phyloP scores from a whole-genome alignment of 2,113 vertebrate species.

The Orientallactaga bullata region DNA sequence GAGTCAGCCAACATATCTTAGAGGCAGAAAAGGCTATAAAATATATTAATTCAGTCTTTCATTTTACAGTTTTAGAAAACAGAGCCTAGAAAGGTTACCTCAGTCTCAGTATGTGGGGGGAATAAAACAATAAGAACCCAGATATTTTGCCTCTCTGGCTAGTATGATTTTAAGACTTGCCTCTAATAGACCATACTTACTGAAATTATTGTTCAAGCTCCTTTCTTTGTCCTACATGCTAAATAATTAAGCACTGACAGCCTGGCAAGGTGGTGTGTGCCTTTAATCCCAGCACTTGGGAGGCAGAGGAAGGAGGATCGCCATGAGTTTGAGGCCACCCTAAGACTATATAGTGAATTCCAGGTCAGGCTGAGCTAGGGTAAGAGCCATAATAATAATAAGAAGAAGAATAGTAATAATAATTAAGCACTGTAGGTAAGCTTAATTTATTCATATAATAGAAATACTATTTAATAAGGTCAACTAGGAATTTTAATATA shows the following conservation, averaged over 20 bases:
- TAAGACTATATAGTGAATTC: too few relatives aligned
- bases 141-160: neutral
- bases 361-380: too few relatives aligned
- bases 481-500: too few relatives aligned
- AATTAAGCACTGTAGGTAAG: neutral
- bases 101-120: neutral
- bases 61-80: conserved; percentile 16
- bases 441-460: neutral
- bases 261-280: too few relatives aligned
- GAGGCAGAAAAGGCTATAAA: neutral
- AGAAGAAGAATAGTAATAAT: too few relatives aligned
- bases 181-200: neutral
- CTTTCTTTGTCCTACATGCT: conserved; percentile 10
- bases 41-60: neutral
- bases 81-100: conserved; percentile 40
- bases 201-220: conserved; percentile 47
- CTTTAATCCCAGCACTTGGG: too few relatives aligned
- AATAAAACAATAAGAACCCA: neutral
- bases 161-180: conserved; percentile 23
- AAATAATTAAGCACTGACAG: neutral
- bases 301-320: too few relatives aligned
- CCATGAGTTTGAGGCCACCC: too few relatives aligned
- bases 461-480: conserved; percentile 61
- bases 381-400: too few relatives aligned
- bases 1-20: conserved; percentile 13